A percentile compares a stretch with the other conserved stretches of the same genome.
phyloP scores from a whole-genome alignment of 2,797 vertebrate genomes.

The Halcyon smyrnensis region DNA sequence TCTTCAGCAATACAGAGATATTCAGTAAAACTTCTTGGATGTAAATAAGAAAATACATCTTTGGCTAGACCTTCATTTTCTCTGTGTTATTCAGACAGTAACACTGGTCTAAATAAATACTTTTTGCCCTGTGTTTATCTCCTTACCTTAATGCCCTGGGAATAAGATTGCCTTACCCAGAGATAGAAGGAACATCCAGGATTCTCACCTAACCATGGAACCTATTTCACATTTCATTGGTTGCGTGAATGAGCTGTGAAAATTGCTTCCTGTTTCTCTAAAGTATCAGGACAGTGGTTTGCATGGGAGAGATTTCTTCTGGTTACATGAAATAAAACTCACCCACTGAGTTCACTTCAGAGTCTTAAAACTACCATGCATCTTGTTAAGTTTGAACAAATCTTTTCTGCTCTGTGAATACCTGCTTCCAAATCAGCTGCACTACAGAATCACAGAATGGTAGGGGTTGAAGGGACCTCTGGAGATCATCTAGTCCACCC shows the following conservation, averaged over 20 bases:
- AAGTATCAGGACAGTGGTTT: slow-evolving; percentile 29
- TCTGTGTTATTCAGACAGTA: not conserved
- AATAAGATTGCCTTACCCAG: not conserved
- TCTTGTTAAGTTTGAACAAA: not conserved
- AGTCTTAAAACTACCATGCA: not conserved
- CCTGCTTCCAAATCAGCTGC: not conserved
- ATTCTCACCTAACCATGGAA: slow-evolving; percentile 56
- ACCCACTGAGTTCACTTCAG: not conserved
- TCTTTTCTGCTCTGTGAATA: not conserved
- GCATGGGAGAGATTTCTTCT: not conserved
- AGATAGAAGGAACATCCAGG: slow-evolving; percentile 18
- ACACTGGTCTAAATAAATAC: not conserved
- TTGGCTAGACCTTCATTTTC: not conserved
- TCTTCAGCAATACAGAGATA: not conserved
- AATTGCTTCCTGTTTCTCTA: slow-evolving; percentile 69
- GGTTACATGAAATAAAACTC: slow-evolving; percentile 16
- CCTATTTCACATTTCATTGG: slow-evolving; percentile 71
- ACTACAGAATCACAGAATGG: not conserved
- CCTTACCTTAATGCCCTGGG: not conserved
- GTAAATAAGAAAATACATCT: not conserved
- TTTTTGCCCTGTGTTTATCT: slow-evolving; percentile 14
- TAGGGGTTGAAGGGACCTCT: not conserved
- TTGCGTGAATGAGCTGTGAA: slow-evolving; percentile 59
- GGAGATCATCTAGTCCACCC: not conserved
- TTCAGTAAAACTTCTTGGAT: not conserved